Evolutionary conservation across 2,888 invertebrate species (phyloP).

Genomic region (Sipha maydis): DNA sequence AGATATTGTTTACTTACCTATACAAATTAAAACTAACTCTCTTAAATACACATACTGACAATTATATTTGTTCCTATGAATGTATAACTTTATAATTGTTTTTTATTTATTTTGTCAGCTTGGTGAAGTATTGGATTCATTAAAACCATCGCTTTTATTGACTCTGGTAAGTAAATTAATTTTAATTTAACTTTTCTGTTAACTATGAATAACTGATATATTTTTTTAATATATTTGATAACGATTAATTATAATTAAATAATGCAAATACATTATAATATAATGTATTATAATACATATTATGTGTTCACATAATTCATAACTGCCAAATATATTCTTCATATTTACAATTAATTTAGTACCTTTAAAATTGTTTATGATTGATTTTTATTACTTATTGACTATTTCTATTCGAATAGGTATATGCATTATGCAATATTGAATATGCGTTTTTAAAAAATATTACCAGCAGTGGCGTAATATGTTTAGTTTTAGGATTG

Average conservation of each 20-base stretch:
- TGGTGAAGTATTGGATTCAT: conserved; percentile 40
- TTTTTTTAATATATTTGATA: neutral
- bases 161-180: conserved; percentile 75
- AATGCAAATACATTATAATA: neutral
- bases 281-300: too few relatives aligned
- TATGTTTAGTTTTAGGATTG: neutral
- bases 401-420: neutral
- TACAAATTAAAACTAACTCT: too few relatives aligned
- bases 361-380: neutral
- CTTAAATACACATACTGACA: too few relatives aligned
- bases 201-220: neutral
- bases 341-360: neutral
- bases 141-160: conserved; percentile 68
- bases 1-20: too few relatives aligned
- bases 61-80: neutral
- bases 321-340: neutral
- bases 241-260: neutral
- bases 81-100: neutral
- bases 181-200: conserved; percentile 8
- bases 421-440: neutral
- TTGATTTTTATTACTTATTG: neutral
- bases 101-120: conserved; percentile 38
- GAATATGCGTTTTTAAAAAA: neutral
- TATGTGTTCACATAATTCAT: neutral
- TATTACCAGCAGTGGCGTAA: neutral